Base-by-base conservation (phyloP, 2,797 vertebrate species). In the Pelobates cultripes region DNA sequence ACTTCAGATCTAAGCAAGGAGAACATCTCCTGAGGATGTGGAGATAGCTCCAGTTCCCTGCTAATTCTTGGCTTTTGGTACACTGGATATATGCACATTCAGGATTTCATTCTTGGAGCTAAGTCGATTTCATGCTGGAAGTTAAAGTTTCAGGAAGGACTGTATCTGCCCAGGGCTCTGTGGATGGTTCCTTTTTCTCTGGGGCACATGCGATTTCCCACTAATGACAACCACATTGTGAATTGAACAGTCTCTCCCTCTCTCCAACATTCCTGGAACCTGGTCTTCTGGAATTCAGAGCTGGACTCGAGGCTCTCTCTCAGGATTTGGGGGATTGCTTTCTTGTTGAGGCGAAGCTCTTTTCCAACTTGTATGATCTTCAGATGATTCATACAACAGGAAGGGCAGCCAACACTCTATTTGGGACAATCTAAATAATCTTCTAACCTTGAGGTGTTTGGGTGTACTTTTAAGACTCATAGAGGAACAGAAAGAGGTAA, bases 211-310 rank as follows among this genome's bases (percentile, higher is more conserved):
- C 75, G 64, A 77, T 85, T 87, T 78, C 86, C 86, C 86, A 86
- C 84, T 96, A 96, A 97, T 95, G 93, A 93, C 91, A 95, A 96
- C 95, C 96, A 97, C 92, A 94, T 95, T 96, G 91, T 90, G 78
- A 85, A 88, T 88, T 89, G 47, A 77, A 90, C 87, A 87, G 87
- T 88, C 81, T 78, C 87, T 89, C 86, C 77, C 47, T 51, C 47
- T 51, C 47, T 51, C 47, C 47, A 51, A 87, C 91, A 88, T 90
- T 91, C 90, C 91, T 92, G 85, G 84, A 73, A 85, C 84, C 85
- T 91, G 93, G 93, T 93, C 91, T 87, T 87, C 80, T 88, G 92
- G 90, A 90, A 93, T 92, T 87, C 89, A 82, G 63, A 87, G 68
- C 75, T 75, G 89, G 83, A 82, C 86, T 88, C 83, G 15, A 77